Conservation (phyloP, 2,113 vertebrate genomes). For the Bostrychus sinensis region DNA sequence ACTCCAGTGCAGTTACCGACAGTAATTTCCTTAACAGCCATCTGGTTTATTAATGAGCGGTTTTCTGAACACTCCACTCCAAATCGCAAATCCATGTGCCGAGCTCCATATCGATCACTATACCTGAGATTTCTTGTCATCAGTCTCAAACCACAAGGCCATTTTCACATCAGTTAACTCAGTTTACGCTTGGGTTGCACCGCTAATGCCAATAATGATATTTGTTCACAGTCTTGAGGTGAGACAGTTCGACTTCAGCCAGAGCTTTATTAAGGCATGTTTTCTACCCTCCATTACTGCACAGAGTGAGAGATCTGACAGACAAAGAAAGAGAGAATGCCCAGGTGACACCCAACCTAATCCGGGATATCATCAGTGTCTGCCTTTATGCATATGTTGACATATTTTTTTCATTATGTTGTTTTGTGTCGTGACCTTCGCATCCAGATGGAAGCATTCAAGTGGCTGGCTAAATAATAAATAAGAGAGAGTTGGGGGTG, state of each 20-base stretch:
- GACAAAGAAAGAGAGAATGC: constrained; percentile 25
- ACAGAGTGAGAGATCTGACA: constrained; percentile 17
- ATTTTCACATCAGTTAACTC: constrained; percentile 37
- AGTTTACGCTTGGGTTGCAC: constrained; percentile 24
- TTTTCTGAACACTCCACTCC: background rate
- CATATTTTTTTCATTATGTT: constrained; percentile 14
- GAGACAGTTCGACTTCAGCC: constrained; percentile 29
- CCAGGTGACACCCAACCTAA: constrained; percentile 36
- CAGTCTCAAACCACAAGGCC: constrained; percentile 19
- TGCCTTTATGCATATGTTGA: constrained; percentile 36
- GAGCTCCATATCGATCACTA: constrained; percentile 2
- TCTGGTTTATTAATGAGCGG: background rate
- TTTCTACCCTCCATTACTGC: constrained; percentile 28
- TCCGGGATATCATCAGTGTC: constrained; percentile 29
- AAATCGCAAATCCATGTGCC: background rate
- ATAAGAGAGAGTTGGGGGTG: background rate
- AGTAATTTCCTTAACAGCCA: background rate
- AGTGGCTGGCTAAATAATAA: constrained; percentile 36
- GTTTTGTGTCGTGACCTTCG: constrained; percentile 36
- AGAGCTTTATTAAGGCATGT: constrained; percentile 17
- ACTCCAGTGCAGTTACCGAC: background rate
- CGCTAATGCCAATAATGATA: constrained; percentile 42
- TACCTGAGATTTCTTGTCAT: constrained; percentile 15
- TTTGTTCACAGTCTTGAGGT: constrained; percentile 44
- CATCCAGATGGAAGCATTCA: constrained; percentile 44